Conservation (phyloP, 2,888 invertebrate species). For the Drosophila paramelanica region DNA sequence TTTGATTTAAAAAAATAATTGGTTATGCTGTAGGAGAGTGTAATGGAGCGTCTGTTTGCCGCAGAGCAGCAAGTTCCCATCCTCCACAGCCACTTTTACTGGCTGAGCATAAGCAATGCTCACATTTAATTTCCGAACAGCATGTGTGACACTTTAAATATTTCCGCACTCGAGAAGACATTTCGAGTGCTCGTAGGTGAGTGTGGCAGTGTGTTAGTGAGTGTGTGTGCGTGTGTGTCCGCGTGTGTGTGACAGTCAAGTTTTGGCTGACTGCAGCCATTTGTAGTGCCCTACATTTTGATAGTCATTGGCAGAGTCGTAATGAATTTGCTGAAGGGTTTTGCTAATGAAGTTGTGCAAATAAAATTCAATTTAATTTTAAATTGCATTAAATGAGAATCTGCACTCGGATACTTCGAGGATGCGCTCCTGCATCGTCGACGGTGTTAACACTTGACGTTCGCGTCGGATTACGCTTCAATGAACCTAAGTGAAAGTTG, state of each 20-base stretch:
- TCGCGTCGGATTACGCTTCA: constrained; percentile 22
- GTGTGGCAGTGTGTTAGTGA: constrained; percentile 15
- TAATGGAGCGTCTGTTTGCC: constrained; percentile 18
- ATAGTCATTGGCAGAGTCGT: constrained; percentile 70
- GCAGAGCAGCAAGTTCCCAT: constrained; percentile 2
- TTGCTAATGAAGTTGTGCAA: constrained; percentile 74
- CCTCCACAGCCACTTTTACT: constrained; percentile 25
- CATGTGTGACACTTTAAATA: constrained; percentile 79
- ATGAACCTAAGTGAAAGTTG: constrained; percentile 42
- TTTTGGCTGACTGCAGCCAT: constrained; percentile 51
- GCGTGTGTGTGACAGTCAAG: constrained; percentile 23
- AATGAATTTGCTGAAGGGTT: constrained; percentile 75
- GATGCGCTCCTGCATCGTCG: not conserved
- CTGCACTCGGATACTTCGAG: constrained; percentile 22
- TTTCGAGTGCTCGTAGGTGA: constrained; percentile 46
- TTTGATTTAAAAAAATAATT: not conserved
- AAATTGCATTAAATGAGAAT: constrained; percentile 72
- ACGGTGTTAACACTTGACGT: constrained; percentile 42
- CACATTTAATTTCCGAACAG: constrained; percentile 77
- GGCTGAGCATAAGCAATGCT: constrained; percentile 58
- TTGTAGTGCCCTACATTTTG: constrained; percentile 75
- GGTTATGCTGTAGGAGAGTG: constrained; percentile 23
- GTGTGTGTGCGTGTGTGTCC: constrained; percentile 13
- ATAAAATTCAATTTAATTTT: constrained; percentile 72
- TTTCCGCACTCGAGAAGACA: constrained; percentile 76